Evolutionary conservation across 2,113 vertebrate species (phyloP).

Genomic region (Osmerus mordax): DNA sequence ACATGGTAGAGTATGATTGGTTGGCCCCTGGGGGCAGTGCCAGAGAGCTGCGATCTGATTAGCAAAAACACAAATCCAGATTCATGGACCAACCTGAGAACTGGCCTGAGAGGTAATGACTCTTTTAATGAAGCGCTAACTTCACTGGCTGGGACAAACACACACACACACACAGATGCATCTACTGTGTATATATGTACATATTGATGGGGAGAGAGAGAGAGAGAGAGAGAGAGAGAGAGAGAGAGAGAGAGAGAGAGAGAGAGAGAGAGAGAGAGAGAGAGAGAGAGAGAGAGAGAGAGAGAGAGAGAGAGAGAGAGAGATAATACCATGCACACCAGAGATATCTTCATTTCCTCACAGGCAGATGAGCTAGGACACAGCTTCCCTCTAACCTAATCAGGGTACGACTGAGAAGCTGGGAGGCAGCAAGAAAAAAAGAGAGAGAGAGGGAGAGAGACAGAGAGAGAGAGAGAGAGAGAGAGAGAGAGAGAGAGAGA

Average conservation of each 20-base stretch:
- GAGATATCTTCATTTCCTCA: slow-evolving; percentile 22
- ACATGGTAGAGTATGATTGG: slow-evolving; percentile 40
- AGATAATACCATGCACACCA: neutral
- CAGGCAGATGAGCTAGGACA: slow-evolving; percentile 26
- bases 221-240: neutral
- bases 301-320: neutral
- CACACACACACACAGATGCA: slow-evolving; percentile 3
- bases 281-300: neutral
- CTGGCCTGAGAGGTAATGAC: slow-evolving; percentile 19
- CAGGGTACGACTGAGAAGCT: slow-evolving; percentile 21
- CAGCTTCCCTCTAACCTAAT: slow-evolving; percentile 58
- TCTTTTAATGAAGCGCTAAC: slow-evolving; percentile 31
- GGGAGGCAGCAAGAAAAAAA: neutral
- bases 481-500: neutral
- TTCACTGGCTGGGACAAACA: slow-evolving; percentile 18
- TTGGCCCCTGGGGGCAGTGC: slow-evolving; percentile 42
- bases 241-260: neutral
- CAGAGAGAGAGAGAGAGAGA: neutral
- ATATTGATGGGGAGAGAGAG: neutral
- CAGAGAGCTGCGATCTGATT: slow-evolving; percentile 54
- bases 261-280: neutral
- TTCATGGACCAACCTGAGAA: slow-evolving; percentile 41
- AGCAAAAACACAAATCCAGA: slow-evolving; percentile 46
- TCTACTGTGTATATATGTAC: neutral
- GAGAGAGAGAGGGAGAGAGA: neutral